Evolutionary conservation across 2,888 invertebrate genomes (phyloP), one percentile per base, ranked within the genome.

Genomic region (Cheilosia vernalis): DNA sequence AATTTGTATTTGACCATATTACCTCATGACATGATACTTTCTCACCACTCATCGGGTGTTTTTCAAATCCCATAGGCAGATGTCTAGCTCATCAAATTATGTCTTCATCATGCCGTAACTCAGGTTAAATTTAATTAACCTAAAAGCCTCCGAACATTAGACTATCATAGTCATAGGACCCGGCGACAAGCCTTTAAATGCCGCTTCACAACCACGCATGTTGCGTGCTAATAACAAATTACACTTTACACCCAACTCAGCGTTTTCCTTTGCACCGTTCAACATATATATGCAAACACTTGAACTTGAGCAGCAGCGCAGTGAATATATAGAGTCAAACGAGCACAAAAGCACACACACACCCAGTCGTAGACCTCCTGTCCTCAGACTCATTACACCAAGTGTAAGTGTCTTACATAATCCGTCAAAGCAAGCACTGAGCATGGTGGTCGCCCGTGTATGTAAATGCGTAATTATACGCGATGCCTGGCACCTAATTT

Each of bases 221-320:
- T 83, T 83, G 82, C 82, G 82, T 83, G 82, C 61, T 47, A 24
- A 72, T 13, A 72, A 55, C 53, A 72, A 60, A 82, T 82, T 70
- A 82, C 53, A 60, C 76, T 19, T 13, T 56, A 19, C n/a, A n/a
- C n/a, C n/a, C n/a, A n/a, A n/a, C 33, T 24, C 37, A 17, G 37
- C 56, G 19, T 17, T 33, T 55, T 33, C 9, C 17, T 21, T 21
- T 51, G 2, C 24, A 27, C 15, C 19, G 58, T 70, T 58, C 60
- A 64, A 40, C n/a, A n/a, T 70, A 30, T 27, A 27, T 30, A 58
- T 56, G 67, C 56, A 56, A 66, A 82, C 60, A 70, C 76, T 82
- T 82, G 81, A 82, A 76, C 76, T 82, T 82, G 69, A 79, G 33
- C 55, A 44, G 17, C 30, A 4, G 67, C 0, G 55, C 6, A n/a